Evolutionary conservation across 1,140 invertebrate species (phyloP), one percentile per base, ranked within the genome.

Genomic region (Hylaeus volcanicus): DNA sequence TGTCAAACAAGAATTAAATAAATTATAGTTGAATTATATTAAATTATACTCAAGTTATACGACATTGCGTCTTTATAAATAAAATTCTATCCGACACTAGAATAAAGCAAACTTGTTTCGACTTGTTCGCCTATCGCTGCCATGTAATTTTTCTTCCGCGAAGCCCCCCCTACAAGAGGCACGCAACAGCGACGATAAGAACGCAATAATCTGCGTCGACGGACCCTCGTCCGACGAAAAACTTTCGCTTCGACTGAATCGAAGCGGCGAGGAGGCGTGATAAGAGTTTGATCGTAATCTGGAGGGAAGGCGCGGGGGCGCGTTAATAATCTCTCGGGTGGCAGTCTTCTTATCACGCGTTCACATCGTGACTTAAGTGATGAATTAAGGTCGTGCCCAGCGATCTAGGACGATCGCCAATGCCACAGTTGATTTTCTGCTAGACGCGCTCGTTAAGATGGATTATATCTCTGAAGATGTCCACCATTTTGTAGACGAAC

Each of bases 321-420:
- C 64, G 61, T 77, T 81, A 74, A 86, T 86, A 81, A 77, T 81
- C 79, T 81, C 78, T 45, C 26, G 3, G 37, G 15, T 37, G 69
- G 58, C 65, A 51, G 82, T 81, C 72, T 74, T 39, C 55, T 51
- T 83, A 82, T 86, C 85, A 8, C 14, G 11, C 48, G 79, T 82
- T 73, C 77, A 71, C 63, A 80, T 83, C 83, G 74, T 72, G 65
- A 65, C 53, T 85, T 74, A 86, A 82, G 58, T 83, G 64, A 64
- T 61, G 72, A 81, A 85, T 88, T 85, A 82, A 58, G 76, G 73
- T 87, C 79, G 74, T 61, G 51, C 26, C 39, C 48, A 55, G 71
- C 79, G 79, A 88, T 87, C 73, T 84, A 73, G 75, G 73, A 84
- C 77, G 64, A 84, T 87, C 71, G 74, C 58, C 74, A 75, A 72